Base-by-base conservation (phyloP, 2,888 invertebrate genomes). In the Tanypteryx hageni region DNA sequence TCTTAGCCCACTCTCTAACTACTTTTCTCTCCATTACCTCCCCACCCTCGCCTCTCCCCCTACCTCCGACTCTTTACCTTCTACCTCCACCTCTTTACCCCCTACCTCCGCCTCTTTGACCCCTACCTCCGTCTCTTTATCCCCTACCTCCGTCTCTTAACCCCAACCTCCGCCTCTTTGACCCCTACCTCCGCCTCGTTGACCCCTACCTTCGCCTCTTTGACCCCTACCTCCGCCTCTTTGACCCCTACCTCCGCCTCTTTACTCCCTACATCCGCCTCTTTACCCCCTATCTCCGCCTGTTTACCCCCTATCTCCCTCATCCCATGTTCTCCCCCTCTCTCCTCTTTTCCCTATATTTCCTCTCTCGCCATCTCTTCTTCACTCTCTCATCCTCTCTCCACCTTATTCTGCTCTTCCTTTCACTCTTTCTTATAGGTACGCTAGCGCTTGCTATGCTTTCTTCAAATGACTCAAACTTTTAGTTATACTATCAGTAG, bases 281-380 rank as follows among this genome's bases (percentile, higher is more conserved):
- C 44, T 44, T 82, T 18, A 5, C 44, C 18, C 82, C 76, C n/a
- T n/a, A n/a, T n/a, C n/a, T n/a, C n/a, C n/a, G n/a, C n/a, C n/a
- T n/a, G n/a, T n/a, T n/a, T n/a, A n/a, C n/a, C n/a, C 64, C n/a
- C 64, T 64, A 64, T 64, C 64, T 64, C n/a, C 18, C 76, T 76
- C n/a, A 76, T 11, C 11, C 76, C 31, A 13, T 18, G 11, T 16
- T 18, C 14, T 31, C 82, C 18, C 31, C n/a, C n/a, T n/a, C n/a
- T n/a, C n/a, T n/a, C 31, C 14, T 81, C 18, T n/a, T n/a, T n/a
- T 27, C 31, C 27, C 3, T 16, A 44, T 13, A 18, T n/a, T 44
- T 44, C 16, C 14, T 27, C 16, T 82, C 7, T 82, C 44, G 82
- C 31, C 82, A 5, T 82, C 44, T 44, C 31, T 82, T 27, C 44